phyloP scores from a whole-genome alignment of 37 sponge, comb jelly and placozoan genomes.

The Chondrilla cf. caribensis region DNA sequence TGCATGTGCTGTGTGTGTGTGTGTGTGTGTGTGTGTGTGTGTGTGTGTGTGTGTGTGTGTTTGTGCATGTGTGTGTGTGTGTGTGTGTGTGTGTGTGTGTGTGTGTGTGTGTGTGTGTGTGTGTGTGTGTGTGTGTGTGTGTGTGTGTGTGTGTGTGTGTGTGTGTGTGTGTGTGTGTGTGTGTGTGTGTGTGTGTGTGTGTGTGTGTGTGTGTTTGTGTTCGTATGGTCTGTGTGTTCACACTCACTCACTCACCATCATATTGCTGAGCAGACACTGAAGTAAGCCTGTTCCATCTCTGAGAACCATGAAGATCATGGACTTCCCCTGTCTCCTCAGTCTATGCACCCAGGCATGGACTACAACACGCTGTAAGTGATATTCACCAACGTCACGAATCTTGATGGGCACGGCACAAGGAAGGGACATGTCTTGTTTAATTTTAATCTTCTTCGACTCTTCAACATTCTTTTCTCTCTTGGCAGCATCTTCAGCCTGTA shows the following conservation, averaged over 20 bases:
- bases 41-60: too few species aligned
- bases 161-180: too few species aligned
- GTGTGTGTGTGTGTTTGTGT: too few species aligned
- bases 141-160: too few species aligned
- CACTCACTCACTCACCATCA: constrained; percentile 32
- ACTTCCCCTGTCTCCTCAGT: constrained; percentile 83
- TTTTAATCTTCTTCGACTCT: constrained; percentile 71
- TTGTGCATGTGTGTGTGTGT: too few species aligned
- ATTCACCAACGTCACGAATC: constrained; percentile 46
- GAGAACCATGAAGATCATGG: constrained; percentile 85
- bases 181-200: too few species aligned
- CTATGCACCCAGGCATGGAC: constrained; percentile 92
- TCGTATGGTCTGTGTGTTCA: too few species aligned
- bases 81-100: too few species aligned
- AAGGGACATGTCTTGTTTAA: constrained; percentile 71
- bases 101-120: too few species aligned
- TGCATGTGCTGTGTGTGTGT: too few species aligned
- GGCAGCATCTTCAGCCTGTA: constrained; percentile 72
- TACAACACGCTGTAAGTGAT: constrained; percentile 54
- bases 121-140: too few species aligned
- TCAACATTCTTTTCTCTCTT: constrained; percentile 80
- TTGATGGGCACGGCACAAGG: constrained; percentile 70
- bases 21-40: too few species aligned
- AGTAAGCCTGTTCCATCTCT: constrained; percentile 95
- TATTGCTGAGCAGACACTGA: constrained; percentile 88